A percentile compares a stretch with the other conserved stretches of the same genome.
These are phyloP conservation scores for Mylabris sibirica DNA, from an alignment of 2,888 invertebrate genomes.

Conservation along the genomic window DNA sequence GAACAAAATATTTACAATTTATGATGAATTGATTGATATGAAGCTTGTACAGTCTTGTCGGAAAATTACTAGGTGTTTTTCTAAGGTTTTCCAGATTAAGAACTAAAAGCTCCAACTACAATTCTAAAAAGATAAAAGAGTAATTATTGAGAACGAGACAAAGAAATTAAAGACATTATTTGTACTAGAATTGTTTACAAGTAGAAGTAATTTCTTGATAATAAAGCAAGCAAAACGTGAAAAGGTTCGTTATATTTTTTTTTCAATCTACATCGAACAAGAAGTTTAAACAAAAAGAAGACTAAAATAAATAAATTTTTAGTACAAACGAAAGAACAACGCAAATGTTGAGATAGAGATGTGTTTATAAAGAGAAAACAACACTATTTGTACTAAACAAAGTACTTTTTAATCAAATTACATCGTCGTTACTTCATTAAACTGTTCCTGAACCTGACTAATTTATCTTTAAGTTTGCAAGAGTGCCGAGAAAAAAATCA, in stretches of 20 bases:
- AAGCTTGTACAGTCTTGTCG: no score
- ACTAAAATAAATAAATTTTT: not conserved
- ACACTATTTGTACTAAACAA: slow-evolving; percentile 5
- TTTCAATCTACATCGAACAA: not conserved
- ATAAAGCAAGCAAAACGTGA: not conserved
- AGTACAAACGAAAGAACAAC: not conserved
- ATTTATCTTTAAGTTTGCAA: slow-evolving; percentile 5
- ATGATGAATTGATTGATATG: not conserved
- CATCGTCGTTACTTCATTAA: slow-evolving; percentile 14
- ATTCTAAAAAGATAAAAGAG: not conserved
- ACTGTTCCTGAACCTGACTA: slow-evolving; percentile 10
- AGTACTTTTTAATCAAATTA: slow-evolving; percentile 12
- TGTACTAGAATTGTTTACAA: not conserved
- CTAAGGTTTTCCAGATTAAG: no score
- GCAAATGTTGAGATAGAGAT: not conserved
- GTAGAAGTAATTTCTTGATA: slow-evolving; percentile 6
- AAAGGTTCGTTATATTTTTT: slow-evolving; percentile 5
- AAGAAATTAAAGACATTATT: slow-evolving; percentile 8
- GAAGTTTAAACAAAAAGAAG: not conserved
- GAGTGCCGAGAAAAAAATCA: not conserved
- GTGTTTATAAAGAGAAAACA: slow-evolving; percentile 1
- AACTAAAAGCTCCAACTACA: no score
- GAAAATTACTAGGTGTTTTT: no score
- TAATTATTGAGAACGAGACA: slow-evolving; percentile 1
- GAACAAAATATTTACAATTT: not conserved